A percentile compares a stretch with the other conserved stretches of the same genome.
Evolutionary conservation across 2,797 vertebrate species (phyloP).

Genomic region (Clarias fuscus): DNA sequence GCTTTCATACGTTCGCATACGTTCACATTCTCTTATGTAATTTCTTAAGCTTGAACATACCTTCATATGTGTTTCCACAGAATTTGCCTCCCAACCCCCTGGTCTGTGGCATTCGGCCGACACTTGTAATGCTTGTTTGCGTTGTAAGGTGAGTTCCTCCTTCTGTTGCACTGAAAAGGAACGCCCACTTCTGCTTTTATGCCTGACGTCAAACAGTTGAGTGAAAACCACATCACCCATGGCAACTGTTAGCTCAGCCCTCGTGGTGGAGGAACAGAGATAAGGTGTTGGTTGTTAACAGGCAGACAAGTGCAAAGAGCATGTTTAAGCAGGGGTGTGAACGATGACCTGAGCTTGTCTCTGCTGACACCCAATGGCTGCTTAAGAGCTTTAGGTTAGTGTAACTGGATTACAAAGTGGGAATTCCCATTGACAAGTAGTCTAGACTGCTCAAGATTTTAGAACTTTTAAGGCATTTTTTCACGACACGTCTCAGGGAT

Average conservation of each 20-base stretch:
- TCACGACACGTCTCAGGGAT: neutral
- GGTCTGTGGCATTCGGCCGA: slow-evolving; percentile 26
- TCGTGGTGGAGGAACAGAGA: slow-evolving; percentile 44
- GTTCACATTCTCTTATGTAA: too few relatives aligned
- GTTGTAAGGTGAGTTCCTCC: slow-evolving; percentile 51
- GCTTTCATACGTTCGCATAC: neutral
- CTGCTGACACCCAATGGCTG: slow-evolving; percentile 46
- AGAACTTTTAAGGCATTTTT: neutral
- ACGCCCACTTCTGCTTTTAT: slow-evolving; percentile 50
- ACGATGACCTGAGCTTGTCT: slow-evolving; percentile 21
- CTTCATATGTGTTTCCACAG: slow-evolving; percentile 32
- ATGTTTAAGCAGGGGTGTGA: slow-evolving; percentile 23
- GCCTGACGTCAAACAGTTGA: slow-evolving; percentile 43
- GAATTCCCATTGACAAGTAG: neutral
- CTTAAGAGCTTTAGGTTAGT: neutral
- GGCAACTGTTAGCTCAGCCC: slow-evolving; percentile 42
- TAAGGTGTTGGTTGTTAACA: slow-evolving; percentile 42
- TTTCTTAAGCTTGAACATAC: slow-evolving; percentile 29
- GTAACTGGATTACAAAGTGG: neutral
- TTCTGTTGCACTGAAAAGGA: slow-evolving; percentile 30
- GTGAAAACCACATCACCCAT: slow-evolving; percentile 45
- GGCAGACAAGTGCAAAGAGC: slow-evolving; percentile 42
- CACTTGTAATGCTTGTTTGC: slow-evolving; percentile 44
- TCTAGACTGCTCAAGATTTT: neutral
- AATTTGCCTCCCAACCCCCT: slow-evolving; percentile 27